These are phyloP conservation scores for Muntiacus reevesi DNA, from an alignment of 2,113 vertebrate genomes.

Conservation along the genomic window DNA sequence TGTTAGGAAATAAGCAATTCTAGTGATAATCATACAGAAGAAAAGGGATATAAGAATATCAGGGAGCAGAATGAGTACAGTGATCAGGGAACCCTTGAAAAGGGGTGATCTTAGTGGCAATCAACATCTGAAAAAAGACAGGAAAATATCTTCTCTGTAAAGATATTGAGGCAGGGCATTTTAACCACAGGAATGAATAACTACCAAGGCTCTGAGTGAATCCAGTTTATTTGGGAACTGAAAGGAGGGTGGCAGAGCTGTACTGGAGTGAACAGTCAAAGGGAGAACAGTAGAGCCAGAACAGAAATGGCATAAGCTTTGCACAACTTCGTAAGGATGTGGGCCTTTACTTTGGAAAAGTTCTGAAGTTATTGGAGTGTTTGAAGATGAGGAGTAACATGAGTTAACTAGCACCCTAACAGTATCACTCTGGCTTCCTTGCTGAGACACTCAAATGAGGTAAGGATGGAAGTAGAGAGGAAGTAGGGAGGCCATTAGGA, in stretches of 20 bases:
- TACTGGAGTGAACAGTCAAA: too few species aligned
- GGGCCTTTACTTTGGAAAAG: background rate
- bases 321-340: background rate
- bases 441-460: background rate
- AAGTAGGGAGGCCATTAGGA: accelerated
- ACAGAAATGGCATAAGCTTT: accelerated
- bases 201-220: background rate
- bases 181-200: background rate
- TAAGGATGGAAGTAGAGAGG: background rate
- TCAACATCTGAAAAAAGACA: background rate
- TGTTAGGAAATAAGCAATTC: background rate
- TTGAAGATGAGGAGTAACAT: background rate
- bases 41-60: background rate
- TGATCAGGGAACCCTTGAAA: background rate
- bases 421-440: background rate
- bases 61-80: accelerated
- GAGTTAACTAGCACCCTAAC: background rate
- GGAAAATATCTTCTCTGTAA: background rate
- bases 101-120: background rate
- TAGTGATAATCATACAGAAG: background rate
- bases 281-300: accelerated
- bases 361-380: background rate
- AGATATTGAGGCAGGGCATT: background rate
- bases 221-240: background rate
- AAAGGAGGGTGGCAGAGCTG: accelerated